phyloP scores from a whole-genome alignment of 1,140 invertebrate genomes.

The Dreissena rostriformis region DNA sequence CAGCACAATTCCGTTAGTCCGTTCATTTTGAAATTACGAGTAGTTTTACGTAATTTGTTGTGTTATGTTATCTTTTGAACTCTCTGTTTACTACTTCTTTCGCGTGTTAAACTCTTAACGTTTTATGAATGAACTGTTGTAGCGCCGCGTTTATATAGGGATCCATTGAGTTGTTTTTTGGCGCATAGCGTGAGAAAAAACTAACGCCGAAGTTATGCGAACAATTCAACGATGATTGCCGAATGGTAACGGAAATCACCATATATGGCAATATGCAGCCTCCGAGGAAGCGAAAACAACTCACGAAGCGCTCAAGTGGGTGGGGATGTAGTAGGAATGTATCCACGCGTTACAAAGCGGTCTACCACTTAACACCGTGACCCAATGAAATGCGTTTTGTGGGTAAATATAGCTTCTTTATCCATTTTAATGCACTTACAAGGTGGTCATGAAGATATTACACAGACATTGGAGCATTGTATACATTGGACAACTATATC shows the following conservation, averaged over 20 bases:
- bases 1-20: too few species aligned
- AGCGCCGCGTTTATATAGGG: background rate
- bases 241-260: background rate
- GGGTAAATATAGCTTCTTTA: background rate
- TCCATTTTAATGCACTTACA: background rate
- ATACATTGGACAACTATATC: too few species aligned
- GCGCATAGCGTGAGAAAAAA: background rate
- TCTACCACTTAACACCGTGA: background rate
- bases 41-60: too few species aligned
- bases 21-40: too few species aligned
- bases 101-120: background rate
- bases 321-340: background rate
- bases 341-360: background rate
- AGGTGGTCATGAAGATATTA: too few species aligned
- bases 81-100: background rate
- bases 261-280: background rate
- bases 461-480: too few species aligned
- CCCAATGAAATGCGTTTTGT: background rate
- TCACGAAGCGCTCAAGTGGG: too few species aligned
- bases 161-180: background rate
- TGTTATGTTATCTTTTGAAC: background rate
- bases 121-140: background rate
- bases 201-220: background rate
- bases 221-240: background rate
- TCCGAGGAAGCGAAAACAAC: background rate